phyloP scores from a whole-genome alignment of 1,140 invertebrate genomes.

The Ridgeia piscesae region DNA sequence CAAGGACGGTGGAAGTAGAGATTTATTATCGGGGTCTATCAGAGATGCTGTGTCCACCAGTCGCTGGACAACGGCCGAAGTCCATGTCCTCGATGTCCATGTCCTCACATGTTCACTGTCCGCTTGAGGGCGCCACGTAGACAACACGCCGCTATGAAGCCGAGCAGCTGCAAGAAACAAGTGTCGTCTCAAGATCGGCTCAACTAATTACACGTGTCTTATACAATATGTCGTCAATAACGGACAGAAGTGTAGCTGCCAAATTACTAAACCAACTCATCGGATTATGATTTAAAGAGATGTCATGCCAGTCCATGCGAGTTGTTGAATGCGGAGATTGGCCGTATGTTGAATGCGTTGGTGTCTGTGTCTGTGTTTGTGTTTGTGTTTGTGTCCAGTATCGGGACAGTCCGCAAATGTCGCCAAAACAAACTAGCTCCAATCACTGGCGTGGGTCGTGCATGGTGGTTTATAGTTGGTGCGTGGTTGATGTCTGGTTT shows the following conservation, averaged over 20 bases:
- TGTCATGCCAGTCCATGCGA: not conserved
- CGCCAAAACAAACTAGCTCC: too few relatives aligned
- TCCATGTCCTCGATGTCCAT: not conserved
- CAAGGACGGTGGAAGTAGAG: not conserved
- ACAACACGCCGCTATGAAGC: not conserved
- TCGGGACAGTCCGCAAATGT: too few relatives aligned
- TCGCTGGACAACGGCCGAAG: not conserved
- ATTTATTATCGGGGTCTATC: not conserved
- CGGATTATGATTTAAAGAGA: not conserved
- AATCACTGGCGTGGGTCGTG: too few relatives aligned
- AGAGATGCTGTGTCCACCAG: not conserved
- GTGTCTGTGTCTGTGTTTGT: too few relatives aligned
- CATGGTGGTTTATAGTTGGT: not conserved
- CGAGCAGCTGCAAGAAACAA: constrained; percentile 10
- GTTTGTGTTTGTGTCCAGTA: not conserved
- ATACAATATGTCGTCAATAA: not conserved
- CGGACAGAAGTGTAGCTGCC: not conserved
- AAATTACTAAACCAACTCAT: not conserved
- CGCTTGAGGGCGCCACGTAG: constrained; percentile 12
- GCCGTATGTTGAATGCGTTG: too few relatives aligned
- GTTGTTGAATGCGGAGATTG: too few relatives aligned
- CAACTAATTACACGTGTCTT: not conserved
- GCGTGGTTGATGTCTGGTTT: not conserved
- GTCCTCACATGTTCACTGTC: not conserved
- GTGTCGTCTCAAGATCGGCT: not conserved